These are phyloP conservation scores for Apodemus speciosus DNA, from an alignment of 2,113 vertebrate species.

Conservation along the genomic window DNA sequence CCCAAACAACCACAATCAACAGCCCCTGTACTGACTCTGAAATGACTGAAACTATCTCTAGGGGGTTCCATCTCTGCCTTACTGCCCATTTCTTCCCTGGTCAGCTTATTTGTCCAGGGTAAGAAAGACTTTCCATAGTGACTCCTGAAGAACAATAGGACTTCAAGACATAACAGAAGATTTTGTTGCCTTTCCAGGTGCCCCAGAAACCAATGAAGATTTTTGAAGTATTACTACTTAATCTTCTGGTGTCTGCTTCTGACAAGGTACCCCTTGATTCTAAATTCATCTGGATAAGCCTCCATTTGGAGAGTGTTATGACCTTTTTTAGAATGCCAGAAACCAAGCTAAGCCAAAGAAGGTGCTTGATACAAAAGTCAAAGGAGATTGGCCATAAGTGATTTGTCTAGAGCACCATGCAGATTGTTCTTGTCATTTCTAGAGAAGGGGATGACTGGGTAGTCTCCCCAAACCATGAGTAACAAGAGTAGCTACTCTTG, in stretches of 20 bases:
- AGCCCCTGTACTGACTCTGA: not conserved
- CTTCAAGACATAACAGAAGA: not conserved
- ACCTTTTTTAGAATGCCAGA: not conserved
- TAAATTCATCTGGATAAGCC: not conserved
- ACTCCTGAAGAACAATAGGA: not conserved
- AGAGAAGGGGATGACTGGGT: not conserved
- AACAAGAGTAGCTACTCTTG: too few species aligned
- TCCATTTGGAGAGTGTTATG: not conserved
- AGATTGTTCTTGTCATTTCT: slow-evolving; percentile 3
- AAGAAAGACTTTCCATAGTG: not conserved
- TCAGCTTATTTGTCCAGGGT: not conserved
- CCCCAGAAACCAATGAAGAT: not conserved
- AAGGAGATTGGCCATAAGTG: not conserved
- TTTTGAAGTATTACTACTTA: slow-evolving; percentile 5
- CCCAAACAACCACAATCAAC: not conserved
- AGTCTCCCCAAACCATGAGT: not conserved
- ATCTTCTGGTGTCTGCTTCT: not conserved
- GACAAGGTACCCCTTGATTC: not conserved
- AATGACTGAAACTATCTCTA: not conserved
- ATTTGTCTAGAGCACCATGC: slow-evolving; percentile 4
- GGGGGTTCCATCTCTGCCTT: not conserved
- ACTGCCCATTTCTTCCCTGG: not conserved
- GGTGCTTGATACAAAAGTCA: not conserved
- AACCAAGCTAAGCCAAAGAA: not conserved
- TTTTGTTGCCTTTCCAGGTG: not conserved